Evolutionary conservation across 2,888 invertebrate species (phyloP).

Genomic region (Platycheirus albimanus): DNA sequence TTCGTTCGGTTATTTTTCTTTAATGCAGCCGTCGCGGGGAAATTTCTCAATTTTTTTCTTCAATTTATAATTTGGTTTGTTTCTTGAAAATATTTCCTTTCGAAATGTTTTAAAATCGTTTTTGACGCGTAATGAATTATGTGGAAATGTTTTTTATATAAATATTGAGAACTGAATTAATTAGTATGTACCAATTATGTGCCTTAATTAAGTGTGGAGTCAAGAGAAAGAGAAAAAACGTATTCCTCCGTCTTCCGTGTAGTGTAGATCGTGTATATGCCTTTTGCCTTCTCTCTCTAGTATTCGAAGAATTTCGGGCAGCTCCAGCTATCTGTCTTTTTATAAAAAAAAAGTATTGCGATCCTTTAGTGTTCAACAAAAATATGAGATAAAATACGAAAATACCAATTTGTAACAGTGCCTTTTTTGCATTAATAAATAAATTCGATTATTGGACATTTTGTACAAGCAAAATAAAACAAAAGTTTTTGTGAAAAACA

Average conservation of each 20-base stretch:
- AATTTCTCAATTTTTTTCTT: constrained; percentile 33
- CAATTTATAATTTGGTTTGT: constrained; percentile 19
- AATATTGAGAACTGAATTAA: constrained; percentile 59
- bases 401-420: constrained; percentile 28
- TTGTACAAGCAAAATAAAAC: constrained; percentile 5
- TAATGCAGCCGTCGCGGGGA: constrained; percentile 38
- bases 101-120: constrained; percentile 16
- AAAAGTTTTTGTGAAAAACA: constrained; percentile 11
- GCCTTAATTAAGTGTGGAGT: constrained; percentile 63
- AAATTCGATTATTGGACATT: not conserved
- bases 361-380: constrained; percentile 24
- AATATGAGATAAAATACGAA: constrained; percentile 18
- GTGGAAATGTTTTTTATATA: constrained; percentile 21
- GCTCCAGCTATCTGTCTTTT: constrained; percentile 36
- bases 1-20: constrained; percentile 39
- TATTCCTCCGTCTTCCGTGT: no score
- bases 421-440: constrained; percentile 17
- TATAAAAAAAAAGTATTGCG: constrained; percentile 32
- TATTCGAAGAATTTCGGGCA: constrained; percentile 28
- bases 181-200: constrained; percentile 74
- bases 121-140: not conserved
- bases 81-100: no score
- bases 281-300: constrained; percentile 48
- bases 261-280: constrained; percentile 47
- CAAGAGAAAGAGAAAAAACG: constrained; percentile 47